Percentiles rank a stretch among this genome's conserved stretches.
phyloP scores from a whole-genome alignment of 1,140 invertebrate species.

The Bombus balteatus region DNA sequence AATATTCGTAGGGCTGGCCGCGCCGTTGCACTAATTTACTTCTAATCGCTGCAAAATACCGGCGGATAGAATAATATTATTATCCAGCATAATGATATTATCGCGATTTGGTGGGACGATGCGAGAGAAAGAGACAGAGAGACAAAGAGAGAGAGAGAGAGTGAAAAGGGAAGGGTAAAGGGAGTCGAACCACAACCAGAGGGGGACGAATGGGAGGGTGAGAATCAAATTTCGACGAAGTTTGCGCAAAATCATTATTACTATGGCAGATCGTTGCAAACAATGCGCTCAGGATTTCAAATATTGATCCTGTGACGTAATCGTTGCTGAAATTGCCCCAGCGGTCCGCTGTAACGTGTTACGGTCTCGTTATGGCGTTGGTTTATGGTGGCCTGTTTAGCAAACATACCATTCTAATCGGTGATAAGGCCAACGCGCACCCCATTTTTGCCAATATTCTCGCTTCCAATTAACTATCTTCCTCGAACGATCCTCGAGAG shows the following conservation, averaged over 20 bases:
- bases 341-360: conserved; percentile 33
- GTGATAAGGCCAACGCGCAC: conserved; percentile 12
- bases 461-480: too few relatives aligned
- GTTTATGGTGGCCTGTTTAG: conserved; percentile 30
- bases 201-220: not conserved
- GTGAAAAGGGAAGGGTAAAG: not conserved
- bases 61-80: conserved; percentile 54
- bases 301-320: conserved; percentile 52
- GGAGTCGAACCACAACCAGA: not conserved
- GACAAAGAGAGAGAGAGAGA: not conserved
- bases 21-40: conserved; percentile 37
- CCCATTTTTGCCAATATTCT: conserved; percentile 8
- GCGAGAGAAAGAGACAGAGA: not conserved
- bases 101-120: conserved; percentile 25
- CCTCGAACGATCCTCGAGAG: not conserved
- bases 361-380: conserved; percentile 30
- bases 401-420: conserved; percentile 45
- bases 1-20: conserved; percentile 11
- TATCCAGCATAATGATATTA: conserved; percentile 51
- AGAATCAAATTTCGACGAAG: conserved; percentile 41
- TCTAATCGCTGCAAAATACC: conserved; percentile 53
- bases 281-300: conserved; percentile 52
- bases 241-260: conserved; percentile 53
- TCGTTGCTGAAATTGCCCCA: conserved; percentile 42
- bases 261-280: conserved; percentile 52